Evolutionary conservation across 2,113 vertebrate genomes (phyloP).

Genomic region (Microtus montanus): DNA sequence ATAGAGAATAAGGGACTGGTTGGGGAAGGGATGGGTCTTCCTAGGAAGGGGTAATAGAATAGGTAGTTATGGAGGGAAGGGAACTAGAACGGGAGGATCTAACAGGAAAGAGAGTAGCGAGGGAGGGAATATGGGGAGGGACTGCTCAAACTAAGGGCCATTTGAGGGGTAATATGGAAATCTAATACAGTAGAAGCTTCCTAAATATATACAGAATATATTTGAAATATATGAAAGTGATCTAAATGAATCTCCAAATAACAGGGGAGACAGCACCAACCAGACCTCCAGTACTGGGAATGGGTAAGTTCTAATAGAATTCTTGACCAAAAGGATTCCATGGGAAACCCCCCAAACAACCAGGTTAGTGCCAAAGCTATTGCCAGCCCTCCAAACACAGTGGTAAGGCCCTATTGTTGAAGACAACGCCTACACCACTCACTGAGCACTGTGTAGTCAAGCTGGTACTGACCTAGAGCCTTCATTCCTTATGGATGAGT

Average conservation of each 20-base stretch:
- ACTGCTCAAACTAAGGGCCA: background rate
- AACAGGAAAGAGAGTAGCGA: background rate
- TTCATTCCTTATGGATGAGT: background rate
- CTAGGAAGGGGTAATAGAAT: background rate
- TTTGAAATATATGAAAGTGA: background rate
- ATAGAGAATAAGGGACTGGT: background rate
- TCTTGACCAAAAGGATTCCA: background rate
- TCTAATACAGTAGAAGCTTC: background rate
- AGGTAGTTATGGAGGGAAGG: no score
- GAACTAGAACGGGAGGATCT: background rate
- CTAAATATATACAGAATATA: background rate
- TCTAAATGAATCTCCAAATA: background rate
- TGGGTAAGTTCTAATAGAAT: background rate
- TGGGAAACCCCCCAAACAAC: background rate
- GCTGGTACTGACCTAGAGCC: background rate
- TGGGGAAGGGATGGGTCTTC: background rate
- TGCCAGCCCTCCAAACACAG: background rate
- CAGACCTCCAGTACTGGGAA: background rate
- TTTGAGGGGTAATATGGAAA: background rate
- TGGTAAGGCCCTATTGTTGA: background rate
- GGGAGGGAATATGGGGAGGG: background rate
- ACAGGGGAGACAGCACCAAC: no score
- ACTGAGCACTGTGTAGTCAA: background rate
- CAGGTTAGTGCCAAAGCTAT: background rate
- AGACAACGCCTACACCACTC: background rate